phyloP scores from a whole-genome alignment of 2,797 vertebrate species.

The Periparus ater region DNA sequence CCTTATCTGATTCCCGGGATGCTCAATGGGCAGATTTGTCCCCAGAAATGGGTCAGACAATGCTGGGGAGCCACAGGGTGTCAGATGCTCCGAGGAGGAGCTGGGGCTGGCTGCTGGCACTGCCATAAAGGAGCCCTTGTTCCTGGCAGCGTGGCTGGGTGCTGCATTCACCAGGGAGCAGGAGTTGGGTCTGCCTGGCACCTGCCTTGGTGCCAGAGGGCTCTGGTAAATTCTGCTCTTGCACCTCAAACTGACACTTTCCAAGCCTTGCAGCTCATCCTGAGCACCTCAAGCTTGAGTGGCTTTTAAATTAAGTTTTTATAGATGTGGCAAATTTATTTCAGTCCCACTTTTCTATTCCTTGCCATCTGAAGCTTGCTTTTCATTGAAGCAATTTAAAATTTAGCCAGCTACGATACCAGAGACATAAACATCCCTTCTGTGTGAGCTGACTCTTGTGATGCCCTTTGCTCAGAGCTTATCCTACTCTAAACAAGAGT shows the following conservation, averaged over 20 bases:
- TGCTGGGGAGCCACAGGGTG: background rate
- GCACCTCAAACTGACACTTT: background rate
- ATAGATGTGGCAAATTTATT: background rate
- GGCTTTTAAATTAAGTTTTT: background rate
- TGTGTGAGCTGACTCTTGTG: background rate
- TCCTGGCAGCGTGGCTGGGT: background rate
- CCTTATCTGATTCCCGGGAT: background rate
- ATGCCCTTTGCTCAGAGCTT: background rate
- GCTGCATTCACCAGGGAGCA: background rate
- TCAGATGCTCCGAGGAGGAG: conserved; percentile 44
- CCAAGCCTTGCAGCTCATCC: background rate
- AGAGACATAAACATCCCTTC: background rate
- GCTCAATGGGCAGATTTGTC: conserved; percentile 17
- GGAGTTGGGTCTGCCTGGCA: background rate
- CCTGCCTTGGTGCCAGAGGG: background rate
- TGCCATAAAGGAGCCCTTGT: background rate
- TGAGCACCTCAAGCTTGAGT: background rate
- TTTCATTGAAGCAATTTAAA: background rate
- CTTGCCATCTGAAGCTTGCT: background rate
- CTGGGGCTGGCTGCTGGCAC: background rate
- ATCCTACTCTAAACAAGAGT: fast-evolving
- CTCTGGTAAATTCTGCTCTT: background rate
- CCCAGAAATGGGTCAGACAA: background rate
- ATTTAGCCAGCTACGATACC: background rate
- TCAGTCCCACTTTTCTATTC: background rate